phyloP scores from a whole-genome alignment of 2,797 vertebrate genomes.

The Karalla daura region DNA sequence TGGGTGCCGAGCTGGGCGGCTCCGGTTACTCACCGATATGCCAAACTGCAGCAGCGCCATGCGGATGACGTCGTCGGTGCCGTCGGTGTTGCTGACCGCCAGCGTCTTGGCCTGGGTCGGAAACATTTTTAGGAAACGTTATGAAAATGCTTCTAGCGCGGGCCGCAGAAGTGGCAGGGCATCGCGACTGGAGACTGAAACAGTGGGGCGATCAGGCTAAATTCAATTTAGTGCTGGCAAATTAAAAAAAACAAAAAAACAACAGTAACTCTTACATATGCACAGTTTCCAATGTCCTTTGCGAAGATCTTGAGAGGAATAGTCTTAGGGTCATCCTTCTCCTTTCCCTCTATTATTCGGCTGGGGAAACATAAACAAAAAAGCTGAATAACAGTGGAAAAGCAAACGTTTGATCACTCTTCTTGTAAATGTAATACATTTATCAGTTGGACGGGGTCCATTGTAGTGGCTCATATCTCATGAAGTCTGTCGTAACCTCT shows the following conservation, averaged over 20 bases:
- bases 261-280: conserved; percentile 91
- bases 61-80: conserved; percentile 89
- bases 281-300: conserved; percentile 92
- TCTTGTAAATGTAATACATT: too few relatives aligned
- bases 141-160: conserved; percentile 18
- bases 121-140: conserved; percentile 11
- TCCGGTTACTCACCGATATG: conserved; percentile 86
- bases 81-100: conserved; percentile 89
- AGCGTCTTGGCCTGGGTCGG: conserved; percentile 92
- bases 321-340: conserved; percentile 92
- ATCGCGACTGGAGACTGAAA: background rate
- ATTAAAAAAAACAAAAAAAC: too few relatives aligned
- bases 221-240: conserved; percentile 7
- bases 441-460: background rate
- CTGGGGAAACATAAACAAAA: conserved; percentile 69
- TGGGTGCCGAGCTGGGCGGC: background rate
- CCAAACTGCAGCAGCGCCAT: conserved; percentile 92
- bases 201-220: background rate
- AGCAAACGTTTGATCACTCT: too few relatives aligned
- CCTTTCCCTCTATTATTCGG: conserved; percentile 91
- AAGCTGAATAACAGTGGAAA: too few relatives aligned
- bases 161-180: conserved; percentile 1
- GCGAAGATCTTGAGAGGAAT: conserved; percentile 95
- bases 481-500: background rate
- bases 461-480: background rate